phyloP scores from a whole-genome alignment of 2,888 invertebrate species.

The Lucinisca nassula region DNA sequence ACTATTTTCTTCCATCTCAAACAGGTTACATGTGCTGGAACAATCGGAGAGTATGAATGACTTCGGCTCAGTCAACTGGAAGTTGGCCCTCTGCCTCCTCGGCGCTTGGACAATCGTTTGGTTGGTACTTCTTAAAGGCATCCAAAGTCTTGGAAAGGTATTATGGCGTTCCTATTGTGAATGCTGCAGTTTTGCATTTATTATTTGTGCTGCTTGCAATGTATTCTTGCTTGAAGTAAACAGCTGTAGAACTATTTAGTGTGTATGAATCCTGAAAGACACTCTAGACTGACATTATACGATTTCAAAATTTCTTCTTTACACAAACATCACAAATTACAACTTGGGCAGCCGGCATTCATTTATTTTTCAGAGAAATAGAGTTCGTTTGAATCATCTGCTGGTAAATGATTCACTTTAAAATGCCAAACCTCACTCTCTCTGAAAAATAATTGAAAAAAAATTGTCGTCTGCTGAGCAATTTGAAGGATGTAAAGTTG shows the following conservation, averaged over 20 bases:
- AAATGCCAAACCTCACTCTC: too few species aligned
- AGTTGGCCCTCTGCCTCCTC: constrained; percentile 84
- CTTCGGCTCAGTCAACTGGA: constrained; percentile 84
- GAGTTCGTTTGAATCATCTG: too few species aligned
- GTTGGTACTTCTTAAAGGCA: constrained; percentile 86
- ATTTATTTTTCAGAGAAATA: too few species aligned
- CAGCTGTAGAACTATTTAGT: not conserved
- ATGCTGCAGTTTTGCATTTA: not conserved
- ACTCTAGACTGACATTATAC: too few species aligned
- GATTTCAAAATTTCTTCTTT: too few species aligned
- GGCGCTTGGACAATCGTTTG: constrained; percentile 87
- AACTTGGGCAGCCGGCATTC: too few species aligned
- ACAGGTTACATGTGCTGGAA: constrained; percentile 85
- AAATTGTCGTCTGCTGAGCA: too few species aligned
- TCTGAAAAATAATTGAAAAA: too few species aligned
- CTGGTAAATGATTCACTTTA: too few species aligned
- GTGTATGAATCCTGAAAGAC: not conserved
- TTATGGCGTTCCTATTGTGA: constrained; percentile 21
- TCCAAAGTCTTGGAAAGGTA: constrained; percentile 88
- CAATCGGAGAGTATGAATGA: constrained; percentile 85
- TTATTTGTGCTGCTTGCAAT: not conserved
- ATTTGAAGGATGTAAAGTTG: too few species aligned
- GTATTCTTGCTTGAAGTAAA: not conserved
- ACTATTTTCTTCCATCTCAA: not conserved
- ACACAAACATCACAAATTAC: too few species aligned